Evolutionary conservation across 2,888 invertebrate species (phyloP), one percentile per base, ranked within the genome.

Genomic region (Heliconius sara): DNA sequence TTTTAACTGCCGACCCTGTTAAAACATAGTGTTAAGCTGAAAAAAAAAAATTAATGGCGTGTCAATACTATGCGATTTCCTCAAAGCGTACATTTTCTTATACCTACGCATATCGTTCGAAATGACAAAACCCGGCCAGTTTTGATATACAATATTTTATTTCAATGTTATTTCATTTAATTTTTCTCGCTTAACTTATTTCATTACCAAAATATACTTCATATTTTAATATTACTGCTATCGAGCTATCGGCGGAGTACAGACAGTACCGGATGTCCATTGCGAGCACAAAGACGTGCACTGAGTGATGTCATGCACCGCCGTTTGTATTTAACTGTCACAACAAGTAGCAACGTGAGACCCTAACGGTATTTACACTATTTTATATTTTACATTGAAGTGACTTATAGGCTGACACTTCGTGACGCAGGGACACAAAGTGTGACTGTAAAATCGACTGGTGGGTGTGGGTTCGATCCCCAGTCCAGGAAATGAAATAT

Each of bases 221-320:
- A 12, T 25, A 65, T 65, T 65, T 27, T 16, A 27, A 57, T 66
- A 73, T 43, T 78, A 4, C 39, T 67, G n/a, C n/a, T 27, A 68
- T 57, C 30, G 66, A 22, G 10, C 52, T 25, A 70, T 47, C 60
- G 60, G 12, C n/a, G n/a, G 60, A 60, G 39, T 39, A 39, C 10
- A 39, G 66, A 34, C 65, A 68, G 57, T 34, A 63, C 76, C 80
- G 80, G 81, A 80, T 73, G 76, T 76, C 34, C 63, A 72, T 16
- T 66, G 72, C 74, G 60, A 10, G 63, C 47, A 67, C 67, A 68
- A 77, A 63, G 63, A 60, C 73, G 73, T 73, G 76, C 79, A 77
- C 63, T 70, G 78, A 81, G 79, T 82, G 83, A 83, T 82, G 83
- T 83, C 83, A 83, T 79, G 77, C 78, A 68, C 57, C 76, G 77